phyloP scores from a whole-genome alignment of 1,140 invertebrate species.

The Phymastichus coffea region DNA sequence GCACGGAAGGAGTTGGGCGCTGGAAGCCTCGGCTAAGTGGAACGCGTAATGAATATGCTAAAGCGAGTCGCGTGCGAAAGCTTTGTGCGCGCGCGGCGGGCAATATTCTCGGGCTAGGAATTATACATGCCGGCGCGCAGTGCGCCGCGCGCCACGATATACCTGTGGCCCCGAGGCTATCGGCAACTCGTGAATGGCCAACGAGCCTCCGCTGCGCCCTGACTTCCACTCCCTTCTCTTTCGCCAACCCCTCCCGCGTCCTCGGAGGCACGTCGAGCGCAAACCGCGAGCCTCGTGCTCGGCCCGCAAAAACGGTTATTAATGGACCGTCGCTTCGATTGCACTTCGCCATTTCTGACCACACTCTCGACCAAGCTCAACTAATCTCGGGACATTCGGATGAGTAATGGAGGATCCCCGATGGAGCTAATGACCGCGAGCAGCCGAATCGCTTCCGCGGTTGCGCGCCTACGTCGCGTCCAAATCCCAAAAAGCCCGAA shows the following conservation, averaged over 20 bases:
- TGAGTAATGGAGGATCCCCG: too few species aligned
- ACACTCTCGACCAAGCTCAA: too few species aligned
- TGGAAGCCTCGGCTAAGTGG: slow-evolving; percentile 12
- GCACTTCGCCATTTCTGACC: too few species aligned
- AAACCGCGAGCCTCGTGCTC: background rate
- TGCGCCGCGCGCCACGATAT: background rate
- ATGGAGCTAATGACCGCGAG: too few species aligned
- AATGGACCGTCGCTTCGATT: background rate
- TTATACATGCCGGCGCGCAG: background rate
- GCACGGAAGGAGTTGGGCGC: background rate
- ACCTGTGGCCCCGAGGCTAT: background rate
- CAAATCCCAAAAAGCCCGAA: too few species aligned
- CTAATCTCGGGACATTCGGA: too few species aligned
- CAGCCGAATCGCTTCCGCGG: too few species aligned
- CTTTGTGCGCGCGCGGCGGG: slow-evolving; percentile 3
- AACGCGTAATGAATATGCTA: slow-evolving; percentile 23
- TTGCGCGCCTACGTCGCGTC: too few species aligned
- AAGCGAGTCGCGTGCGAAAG: background rate
- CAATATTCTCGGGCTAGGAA: slow-evolving; percentile 6
- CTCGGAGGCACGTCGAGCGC: too few species aligned
- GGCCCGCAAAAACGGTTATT: background rate
- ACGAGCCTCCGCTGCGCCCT: background rate
- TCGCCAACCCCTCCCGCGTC: too few species aligned
- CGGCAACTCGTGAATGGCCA: slow-evolving; percentile 7
- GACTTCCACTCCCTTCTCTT: too few species aligned